Evolutionary conservation across 2,113 vertebrate genomes (phyloP), one percentile per base, ranked within the genome.

Genomic region (Dolichallabes microphthalmus): DNA sequence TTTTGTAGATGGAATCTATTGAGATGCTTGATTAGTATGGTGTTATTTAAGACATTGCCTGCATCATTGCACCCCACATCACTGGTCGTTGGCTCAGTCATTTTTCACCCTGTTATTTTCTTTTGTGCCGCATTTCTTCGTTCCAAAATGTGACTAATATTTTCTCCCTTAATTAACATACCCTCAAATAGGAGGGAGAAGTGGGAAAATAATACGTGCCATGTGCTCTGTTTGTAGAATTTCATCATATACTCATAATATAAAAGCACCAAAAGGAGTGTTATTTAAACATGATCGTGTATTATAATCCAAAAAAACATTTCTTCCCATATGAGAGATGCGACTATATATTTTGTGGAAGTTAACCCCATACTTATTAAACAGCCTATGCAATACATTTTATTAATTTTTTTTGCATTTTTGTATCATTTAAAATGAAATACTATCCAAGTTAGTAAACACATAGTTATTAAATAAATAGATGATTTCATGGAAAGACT

Each of bases 91-190:
- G 35, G 74, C 79, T 80, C 84, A 89, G 80, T 27, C 75, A 61
- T 87, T 90, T 90, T 88, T 89, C 85, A 82, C 63, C 15, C 84
- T 60, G 39, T 91, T 91, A 89, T 87, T 91, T 93, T 92, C 88
- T 89, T 84, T 91, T 88, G 75, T 86, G 75, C 74, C 15, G 13
- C 75, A 76, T 87, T 82, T 78, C 88, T 85, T 80, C 45, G 52
- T 91, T 93, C 91, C 88, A 91, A 87, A 73, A 75, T 68, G 88
- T 93, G 93, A 93, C 89, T 93, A 91, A 93, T 89, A 93, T 89
- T 92, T 94, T 93, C 92, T 93, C 84, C 89, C 79, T 88, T 87
- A 89, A 83, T 94, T 90, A 91, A 55, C 61, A 55, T 13, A 69
- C 77, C 69, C 86, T 63, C 79, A 76, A 84, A 66, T 73, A 76